Conservation (phyloP, 2,113 vertebrate genomes). For the Mastomys natalensis region DNA sequence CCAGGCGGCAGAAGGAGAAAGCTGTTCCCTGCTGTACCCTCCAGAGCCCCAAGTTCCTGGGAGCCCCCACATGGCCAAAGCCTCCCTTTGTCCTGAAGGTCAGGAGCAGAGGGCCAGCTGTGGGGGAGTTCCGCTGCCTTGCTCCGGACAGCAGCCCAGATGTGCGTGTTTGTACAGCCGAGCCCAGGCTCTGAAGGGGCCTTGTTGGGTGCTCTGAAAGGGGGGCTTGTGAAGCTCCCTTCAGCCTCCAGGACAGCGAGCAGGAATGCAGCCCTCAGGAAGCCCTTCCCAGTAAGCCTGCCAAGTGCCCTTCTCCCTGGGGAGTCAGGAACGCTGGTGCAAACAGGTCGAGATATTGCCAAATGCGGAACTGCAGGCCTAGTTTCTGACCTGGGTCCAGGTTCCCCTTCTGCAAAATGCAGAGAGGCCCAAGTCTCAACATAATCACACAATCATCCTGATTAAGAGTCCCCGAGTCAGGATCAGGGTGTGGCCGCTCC, state of each 20-base stretch:
- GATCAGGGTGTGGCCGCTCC: not conserved
- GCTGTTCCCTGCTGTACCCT: conserved; percentile 47
- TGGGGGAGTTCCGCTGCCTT: conserved; percentile 68
- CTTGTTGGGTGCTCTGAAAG: conserved; percentile 76
- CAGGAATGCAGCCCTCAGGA: conserved; percentile 78
- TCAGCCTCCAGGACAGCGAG: conserved; percentile 76
- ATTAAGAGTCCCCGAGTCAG: not conserved
- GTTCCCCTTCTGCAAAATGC: not conserved
- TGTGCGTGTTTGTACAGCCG: conserved; percentile 66
- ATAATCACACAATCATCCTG: not conserved
- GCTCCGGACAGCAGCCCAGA: conserved; percentile 56
- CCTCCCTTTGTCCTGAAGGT: conserved; percentile 71
- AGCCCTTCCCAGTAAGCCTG: conserved; percentile 66
- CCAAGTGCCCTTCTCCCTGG: conserved; percentile 58
- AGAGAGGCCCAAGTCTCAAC: not conserved
- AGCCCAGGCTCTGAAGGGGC: conserved; percentile 53
- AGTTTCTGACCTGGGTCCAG: not conserved
- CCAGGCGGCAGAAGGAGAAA: conserved; percentile 43
- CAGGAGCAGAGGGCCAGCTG: conserved; percentile 60
- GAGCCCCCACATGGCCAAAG: conserved; percentile 75
- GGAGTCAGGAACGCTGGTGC: not conserved
- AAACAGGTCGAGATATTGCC: not conserved
- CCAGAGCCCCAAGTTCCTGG: conserved; percentile 62
- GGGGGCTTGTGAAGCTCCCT: conserved; percentile 60
- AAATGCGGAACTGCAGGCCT: not conserved